Percentiles rank a stretch among this genome's conserved stretches.
Conservation (phyloP, 2,888 invertebrate species). For the Eupithecia exiguata region DNA sequence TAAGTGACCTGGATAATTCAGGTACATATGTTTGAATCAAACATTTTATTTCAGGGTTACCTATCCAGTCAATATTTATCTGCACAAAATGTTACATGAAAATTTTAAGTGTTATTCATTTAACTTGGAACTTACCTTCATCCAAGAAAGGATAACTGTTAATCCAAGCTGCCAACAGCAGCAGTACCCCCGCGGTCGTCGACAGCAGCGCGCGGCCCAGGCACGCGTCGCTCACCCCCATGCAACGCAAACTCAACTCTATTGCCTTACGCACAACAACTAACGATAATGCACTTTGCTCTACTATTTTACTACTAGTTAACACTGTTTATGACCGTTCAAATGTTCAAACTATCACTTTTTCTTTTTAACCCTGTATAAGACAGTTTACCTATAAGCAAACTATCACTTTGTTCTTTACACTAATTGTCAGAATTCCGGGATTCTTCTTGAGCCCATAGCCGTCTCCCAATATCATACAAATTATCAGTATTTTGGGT, state of each 20-base stretch:
- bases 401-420: not conserved
- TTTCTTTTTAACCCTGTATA: too few relatives aligned
- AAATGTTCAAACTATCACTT: not conserved
- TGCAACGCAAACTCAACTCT: slow-evolving; percentile 49
- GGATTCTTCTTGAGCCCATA: too few relatives aligned
- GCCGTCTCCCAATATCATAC: too few relatives aligned
- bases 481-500: not conserved
- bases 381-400: too few relatives aligned
- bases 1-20: too few relatives aligned
- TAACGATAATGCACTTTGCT: not conserved
- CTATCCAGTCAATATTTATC: too few relatives aligned
- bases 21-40: too few relatives aligned
- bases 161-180: slow-evolving; percentile 86
- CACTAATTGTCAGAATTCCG: not conserved
- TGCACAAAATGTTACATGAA: not conserved
- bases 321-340: not conserved
- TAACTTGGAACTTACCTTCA: slow-evolving; percentile 69
- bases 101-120: not conserved
- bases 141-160: slow-evolving; percentile 87
- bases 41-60: not conserved
- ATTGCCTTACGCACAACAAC: not conserved
- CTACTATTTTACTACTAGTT: not conserved
- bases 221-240: slow-evolving; percentile 83
- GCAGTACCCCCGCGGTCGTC: slow-evolving; percentile 77
- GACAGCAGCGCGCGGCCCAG: slow-evolving; percentile 85